Evolutionary conservation across 2,888 invertebrate genomes (phyloP).

Genomic region (Hirtodrosophila histrioides): DNA sequence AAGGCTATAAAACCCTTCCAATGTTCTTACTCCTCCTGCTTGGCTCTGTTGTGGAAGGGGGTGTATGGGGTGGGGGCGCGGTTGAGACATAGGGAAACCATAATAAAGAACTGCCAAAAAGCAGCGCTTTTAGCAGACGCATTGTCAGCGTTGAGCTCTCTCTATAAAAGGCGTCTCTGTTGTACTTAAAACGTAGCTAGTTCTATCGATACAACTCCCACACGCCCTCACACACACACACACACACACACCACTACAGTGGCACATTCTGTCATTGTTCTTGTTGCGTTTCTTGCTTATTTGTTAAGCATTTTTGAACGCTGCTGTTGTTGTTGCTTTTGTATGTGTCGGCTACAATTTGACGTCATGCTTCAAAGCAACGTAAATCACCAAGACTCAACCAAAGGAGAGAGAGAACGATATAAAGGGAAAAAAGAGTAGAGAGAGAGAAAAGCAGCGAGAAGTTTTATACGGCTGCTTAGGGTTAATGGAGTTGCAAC

Average conservation of each 20-base stretch:
- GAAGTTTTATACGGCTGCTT: conserved; percentile 48
- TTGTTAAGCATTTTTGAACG: conserved; percentile 60
- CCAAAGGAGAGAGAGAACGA: conserved; percentile 13
- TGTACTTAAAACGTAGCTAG: conserved; percentile 32
- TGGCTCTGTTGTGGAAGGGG: not conserved
- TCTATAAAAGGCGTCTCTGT: conserved; percentile 25
- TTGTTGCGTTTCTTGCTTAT: conserved; percentile 51
- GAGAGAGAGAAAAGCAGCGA: conserved; percentile 13
- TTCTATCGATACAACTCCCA: conserved; percentile 55
- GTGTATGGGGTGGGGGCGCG: not conserved
- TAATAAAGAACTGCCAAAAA: conserved; percentile 75
- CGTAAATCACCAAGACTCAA: conserved; percentile 65
- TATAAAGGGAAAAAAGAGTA: not conserved
- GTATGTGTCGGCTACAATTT: conserved; percentile 61
- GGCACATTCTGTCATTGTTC: conserved; percentile 23
- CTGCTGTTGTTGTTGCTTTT: conserved; percentile 26
- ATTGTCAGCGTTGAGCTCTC: conserved; percentile 44
- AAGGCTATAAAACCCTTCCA: conserved; percentile 62
- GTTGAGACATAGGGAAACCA: conserved; percentile 43
- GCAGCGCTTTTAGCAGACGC: conserved; percentile 54
- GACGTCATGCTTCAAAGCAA: conserved; percentile 73
- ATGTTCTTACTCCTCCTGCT: conserved; percentile 4
- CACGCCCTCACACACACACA: conserved; percentile 26
- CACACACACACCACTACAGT: conserved; percentile 15
- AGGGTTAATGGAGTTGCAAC: conserved; percentile 74